Percentiles rank a stretch among this genome's conserved stretches.
Evolutionary conservation across 2,113 vertebrate genomes (phyloP).

Genomic region (Megaleporinus macrocephalus): DNA sequence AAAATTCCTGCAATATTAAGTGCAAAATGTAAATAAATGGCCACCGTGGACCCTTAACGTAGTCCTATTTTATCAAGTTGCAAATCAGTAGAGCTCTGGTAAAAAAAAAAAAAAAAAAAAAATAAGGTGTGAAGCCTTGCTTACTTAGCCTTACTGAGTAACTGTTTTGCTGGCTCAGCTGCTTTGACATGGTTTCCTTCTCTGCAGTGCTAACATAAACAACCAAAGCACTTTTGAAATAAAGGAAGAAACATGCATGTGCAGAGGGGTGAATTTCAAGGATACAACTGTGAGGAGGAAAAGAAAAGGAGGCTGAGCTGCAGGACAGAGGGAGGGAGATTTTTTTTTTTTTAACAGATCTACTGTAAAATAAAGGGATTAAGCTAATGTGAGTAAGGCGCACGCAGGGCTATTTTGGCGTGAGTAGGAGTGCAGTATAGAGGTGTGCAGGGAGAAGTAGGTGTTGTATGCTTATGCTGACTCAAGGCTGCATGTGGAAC

Average conservation of each 20-base stretch:
- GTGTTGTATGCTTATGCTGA: constrained; percentile 17
- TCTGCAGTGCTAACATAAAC: background rate
- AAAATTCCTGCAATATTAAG: no score
- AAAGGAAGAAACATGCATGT: background rate
- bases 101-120: no score
- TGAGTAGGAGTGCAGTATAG: constrained; percentile 15
- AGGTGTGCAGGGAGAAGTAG: background rate
- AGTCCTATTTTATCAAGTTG: background rate
- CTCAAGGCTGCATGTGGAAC: constrained; percentile 35
- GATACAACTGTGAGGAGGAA: background rate
- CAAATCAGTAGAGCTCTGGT: background rate
- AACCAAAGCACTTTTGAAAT: background rate
- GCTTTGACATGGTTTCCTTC: background rate
- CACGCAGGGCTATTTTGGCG: background rate
- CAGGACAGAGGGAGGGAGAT: background rate
- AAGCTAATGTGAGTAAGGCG: background rate
- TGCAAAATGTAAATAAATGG: no score
- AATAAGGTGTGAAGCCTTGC: background rate
- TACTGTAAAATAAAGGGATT: background rate
- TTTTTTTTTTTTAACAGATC: background rate
- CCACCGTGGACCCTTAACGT: no score
- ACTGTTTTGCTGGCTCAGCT: background rate
- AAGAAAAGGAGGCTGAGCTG: background rate
- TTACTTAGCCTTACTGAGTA: background rate
- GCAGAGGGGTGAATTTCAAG: background rate